Evolutionary conservation across 30 jellyfish, hydroid and myxozoan genomes (phyloP).

Genomic region (Aurelia sp.): DNA sequence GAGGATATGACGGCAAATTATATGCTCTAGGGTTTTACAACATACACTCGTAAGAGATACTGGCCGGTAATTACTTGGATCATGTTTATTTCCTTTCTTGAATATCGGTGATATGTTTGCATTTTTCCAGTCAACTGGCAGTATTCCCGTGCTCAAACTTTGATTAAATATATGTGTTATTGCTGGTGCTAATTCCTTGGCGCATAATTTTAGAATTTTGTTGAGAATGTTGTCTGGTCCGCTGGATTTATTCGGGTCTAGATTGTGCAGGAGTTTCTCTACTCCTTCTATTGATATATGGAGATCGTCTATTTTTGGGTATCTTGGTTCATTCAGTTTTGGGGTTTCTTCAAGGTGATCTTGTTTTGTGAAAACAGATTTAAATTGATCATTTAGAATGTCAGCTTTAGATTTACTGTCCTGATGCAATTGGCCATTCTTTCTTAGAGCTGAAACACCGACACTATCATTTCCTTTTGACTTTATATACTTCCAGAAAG

Average conservation of each 20-base stretch:
- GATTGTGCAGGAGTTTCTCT: conserved; percentile 1
- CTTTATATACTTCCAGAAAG: background rate
- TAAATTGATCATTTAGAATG: background rate
- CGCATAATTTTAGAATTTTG: background rate
- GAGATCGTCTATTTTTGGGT: too few relatives aligned
- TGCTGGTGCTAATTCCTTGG: too few relatives aligned
- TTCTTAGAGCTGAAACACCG: conserved; percentile 5
- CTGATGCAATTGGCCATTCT: background rate
- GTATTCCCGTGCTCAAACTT: background rate
- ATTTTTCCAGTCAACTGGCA: background rate
- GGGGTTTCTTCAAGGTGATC: too few relatives aligned
- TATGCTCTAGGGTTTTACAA: conserved; percentile 1
- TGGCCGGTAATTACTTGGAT: conserved; percentile 5
- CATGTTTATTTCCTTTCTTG: background rate
- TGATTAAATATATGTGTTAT: background rate
- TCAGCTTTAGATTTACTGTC: conserved; percentile 1
- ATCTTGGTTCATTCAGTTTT: background rate
- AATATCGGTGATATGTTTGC: background rate
- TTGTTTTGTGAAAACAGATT: background rate
- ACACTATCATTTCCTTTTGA: background rate
- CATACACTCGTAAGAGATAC: conserved; percentile 1
- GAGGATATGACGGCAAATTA: too few relatives aligned
- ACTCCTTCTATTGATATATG: background rate
- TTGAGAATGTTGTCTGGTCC: background rate
- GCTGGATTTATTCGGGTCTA: background rate